A percentile compares a stretch with the other conserved stretches of the same genome.
These are phyloP conservation scores for Dendrolimus punctatus DNA, from an alignment of 1,140 invertebrate genomes.

Conservation along the genomic window DNA sequence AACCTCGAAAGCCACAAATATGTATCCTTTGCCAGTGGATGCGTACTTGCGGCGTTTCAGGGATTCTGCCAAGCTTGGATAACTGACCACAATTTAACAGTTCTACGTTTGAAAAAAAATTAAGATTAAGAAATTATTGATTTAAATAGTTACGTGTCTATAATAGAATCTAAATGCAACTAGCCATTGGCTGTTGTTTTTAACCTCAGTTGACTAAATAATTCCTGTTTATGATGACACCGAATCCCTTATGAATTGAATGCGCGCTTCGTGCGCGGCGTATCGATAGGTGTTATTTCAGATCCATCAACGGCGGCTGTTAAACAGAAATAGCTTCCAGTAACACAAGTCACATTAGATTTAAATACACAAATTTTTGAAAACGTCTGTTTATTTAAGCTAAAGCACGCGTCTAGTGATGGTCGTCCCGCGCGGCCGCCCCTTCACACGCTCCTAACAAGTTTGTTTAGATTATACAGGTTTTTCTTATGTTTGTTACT, in stretches of 20 bases:
- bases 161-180: slow-evolving; percentile 16
- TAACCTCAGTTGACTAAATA: slow-evolving; percentile 67
- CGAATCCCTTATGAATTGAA: slow-evolving; percentile 69
- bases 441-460: slow-evolving; percentile 2
- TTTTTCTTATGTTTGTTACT: too few species aligned
- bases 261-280: slow-evolving; percentile 50
- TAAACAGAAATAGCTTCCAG: slow-evolving; percentile 60
- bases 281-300: slow-evolving; percentile 63
- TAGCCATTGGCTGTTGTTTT: slow-evolving; percentile 46
- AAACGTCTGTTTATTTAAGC: slow-evolving; percentile 68
- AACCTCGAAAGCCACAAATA: too few species aligned
- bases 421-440: slow-evolving; percentile 8
- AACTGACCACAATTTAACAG: too few species aligned
- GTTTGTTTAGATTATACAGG: too few species aligned
- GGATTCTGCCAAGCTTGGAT: too few species aligned
- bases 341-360: slow-evolving; percentile 68
- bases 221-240: slow-evolving; percentile 70
- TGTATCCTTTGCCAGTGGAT: too few species aligned
- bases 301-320: slow-evolving; percentile 58
- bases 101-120: too few species aligned
- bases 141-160: background rate
- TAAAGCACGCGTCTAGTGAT: slow-evolving; percentile 38
- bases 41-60: too few species aligned
- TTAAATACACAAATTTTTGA: slow-evolving; percentile 71
- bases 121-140: too few species aligned